Conservation (phyloP, 1,140 invertebrate genomes). For the Matsumurasca onukii region DNA sequence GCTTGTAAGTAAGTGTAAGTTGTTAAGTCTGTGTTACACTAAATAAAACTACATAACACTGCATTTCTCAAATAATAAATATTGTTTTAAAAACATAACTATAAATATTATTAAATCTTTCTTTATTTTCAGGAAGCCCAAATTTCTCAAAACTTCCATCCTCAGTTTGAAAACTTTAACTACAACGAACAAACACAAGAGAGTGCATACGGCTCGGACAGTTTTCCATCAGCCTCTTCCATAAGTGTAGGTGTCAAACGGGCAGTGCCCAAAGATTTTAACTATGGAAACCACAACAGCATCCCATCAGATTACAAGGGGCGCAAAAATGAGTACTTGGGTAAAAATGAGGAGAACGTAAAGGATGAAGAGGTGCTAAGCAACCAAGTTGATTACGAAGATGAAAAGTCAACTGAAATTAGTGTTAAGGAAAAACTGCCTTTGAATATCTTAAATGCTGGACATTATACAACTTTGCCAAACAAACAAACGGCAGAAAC, state of each 20-base stretch:
- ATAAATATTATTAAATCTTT: too few species aligned
- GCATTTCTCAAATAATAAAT: too few species aligned
- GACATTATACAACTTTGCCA: conserved; percentile 51
- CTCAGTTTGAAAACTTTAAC: conserved; percentile 55
- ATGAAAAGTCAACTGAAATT: not conserved
- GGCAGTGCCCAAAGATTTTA: conserved; percentile 1
- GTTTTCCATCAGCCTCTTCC: conserved; percentile 33
- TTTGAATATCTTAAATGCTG: not conserved
- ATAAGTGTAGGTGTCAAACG: conserved; percentile 26
- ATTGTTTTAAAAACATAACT: too few species aligned
- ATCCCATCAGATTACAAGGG: too few species aligned
- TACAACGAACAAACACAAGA: conserved; percentile 52
- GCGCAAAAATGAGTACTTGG: conserved; percentile 6
- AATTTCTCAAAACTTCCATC: conserved; percentile 45
- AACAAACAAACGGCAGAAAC: conserved; percentile 55
- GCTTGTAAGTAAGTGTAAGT: too few species aligned
- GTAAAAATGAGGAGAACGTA: not conserved
- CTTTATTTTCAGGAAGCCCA: conserved; percentile 12
- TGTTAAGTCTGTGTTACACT: too few species aligned
- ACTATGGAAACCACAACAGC: not conserved
- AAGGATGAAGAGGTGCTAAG: conserved; percentile 10
- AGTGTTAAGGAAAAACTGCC: not conserved
- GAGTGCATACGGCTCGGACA: conserved; percentile 37
- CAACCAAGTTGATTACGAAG: conserved; percentile 31
- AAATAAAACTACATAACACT: too few species aligned